Base-by-base conservation (phyloP, 2,888 invertebrate genomes). In the Arctia plantaginis region DNA sequence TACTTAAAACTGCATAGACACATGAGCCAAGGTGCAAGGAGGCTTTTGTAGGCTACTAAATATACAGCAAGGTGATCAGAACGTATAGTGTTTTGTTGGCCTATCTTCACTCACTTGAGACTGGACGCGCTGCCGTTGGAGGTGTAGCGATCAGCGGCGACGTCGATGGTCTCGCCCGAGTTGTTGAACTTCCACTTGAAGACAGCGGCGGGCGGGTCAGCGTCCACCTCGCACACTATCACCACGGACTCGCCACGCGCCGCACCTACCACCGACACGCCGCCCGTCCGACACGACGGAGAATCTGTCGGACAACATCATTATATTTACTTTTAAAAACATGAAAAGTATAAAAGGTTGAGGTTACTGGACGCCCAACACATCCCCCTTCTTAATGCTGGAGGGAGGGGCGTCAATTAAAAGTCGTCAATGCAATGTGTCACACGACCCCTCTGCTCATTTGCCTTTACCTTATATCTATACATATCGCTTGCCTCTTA, bases 131-230 rank as follows among this genome's bases (percentile, higher is more conserved):
- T 97, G 82, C 98, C 98, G 92, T 98, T 98, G 82, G 97, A 97
- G 86, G 97, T 97, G 95, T 97, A 98, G 77, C 97, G 95, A 90
- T 98, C 98, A 67, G 97, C 97, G 70, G 97, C 97, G 75, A 98
- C 97, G 93, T 98, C 98, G 80, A 98, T 94, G 69, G 98, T 98
- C 94, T 98, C 98, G 7, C 98, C 98, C 20, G 98, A 98, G 95
- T 98, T 98, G 96, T 99, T 99, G 96, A 99, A 98, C 96, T 98
- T 98, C 99, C 99, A 99, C 85, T 98, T 97, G 96, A 99, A 99
- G 89, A 97, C 97, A 86, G 98, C 97, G 74, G 98, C 98, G 71
- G 98, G 98, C 41, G 99, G 99, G 96, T 99, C 98, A 20, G 99
- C 98, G 93, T 99, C 98, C 88, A 99, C 98, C 94, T 98, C 98